phyloP scores from a whole-genome alignment of 2,888 invertebrate genomes.

The Tipula lateralis region DNA sequence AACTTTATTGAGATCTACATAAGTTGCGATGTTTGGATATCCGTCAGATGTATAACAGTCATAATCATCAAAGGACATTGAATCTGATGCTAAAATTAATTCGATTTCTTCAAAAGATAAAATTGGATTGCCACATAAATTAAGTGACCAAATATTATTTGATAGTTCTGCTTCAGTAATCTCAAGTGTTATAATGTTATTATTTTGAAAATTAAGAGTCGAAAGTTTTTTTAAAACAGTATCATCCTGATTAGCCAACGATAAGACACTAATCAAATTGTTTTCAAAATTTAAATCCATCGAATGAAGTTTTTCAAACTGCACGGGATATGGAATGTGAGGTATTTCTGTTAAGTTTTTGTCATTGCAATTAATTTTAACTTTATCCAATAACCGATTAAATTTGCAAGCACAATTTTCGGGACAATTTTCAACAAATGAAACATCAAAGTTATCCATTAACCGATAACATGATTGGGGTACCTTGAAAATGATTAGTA shows the following conservation, averaged over 20 bases:
- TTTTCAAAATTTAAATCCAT: background rate
- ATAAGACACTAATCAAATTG: background rate
- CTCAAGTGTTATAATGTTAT: background rate
- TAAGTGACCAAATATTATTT: background rate
- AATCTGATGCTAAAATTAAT: background rate
- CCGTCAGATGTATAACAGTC: too few species aligned
- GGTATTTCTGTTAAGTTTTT: background rate
- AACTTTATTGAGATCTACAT: too few species aligned
- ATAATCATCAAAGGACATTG: too few species aligned
- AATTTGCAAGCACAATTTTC: background rate
- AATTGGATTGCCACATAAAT: background rate
- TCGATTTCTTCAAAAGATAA: background rate
- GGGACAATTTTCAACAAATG: background rate
- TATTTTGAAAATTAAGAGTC: background rate
- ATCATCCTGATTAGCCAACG: background rate
- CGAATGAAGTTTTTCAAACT: background rate
- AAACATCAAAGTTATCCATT: background rate
- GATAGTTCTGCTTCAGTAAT: background rate
- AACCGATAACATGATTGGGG: background rate
- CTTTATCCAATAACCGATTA: background rate
- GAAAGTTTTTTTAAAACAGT: background rate
- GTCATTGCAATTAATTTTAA: background rate
- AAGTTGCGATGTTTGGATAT: too few species aligned
- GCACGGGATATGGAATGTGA: background rate
- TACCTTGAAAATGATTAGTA: background rate